phyloP scores from a whole-genome alignment of 2,888 invertebrate species.

The Sipha maydis region DNA sequence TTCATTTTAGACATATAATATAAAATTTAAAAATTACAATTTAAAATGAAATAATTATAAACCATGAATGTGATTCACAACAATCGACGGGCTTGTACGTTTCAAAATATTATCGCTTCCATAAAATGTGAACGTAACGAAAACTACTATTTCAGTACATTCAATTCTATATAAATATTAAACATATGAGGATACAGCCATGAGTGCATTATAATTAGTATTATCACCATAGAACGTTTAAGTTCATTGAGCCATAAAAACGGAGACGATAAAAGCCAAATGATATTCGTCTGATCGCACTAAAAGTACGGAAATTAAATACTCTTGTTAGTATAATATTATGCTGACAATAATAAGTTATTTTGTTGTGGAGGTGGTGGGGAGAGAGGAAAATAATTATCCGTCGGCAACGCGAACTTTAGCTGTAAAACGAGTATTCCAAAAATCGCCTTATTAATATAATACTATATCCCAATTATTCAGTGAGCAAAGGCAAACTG shows the following conservation, averaged over 20 bases:
- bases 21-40: too few relatives aligned
- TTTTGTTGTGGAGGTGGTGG: not conserved
- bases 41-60: too few relatives aligned
- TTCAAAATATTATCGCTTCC: not conserved
- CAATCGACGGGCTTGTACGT: not conserved
- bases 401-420: not conserved
- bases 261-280: not conserved
- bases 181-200: not conserved
- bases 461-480: not conserved
- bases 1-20: too few relatives aligned
- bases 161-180: too few relatives aligned
- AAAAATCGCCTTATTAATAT: not conserved
- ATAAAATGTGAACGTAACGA: not conserved
- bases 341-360: not conserved
- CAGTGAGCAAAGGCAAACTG: not conserved
- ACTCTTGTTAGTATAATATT: not conserved
- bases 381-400: not conserved
- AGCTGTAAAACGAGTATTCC: not conserved
- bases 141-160: too few relatives aligned
- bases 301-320: not conserved
- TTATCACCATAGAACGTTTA: not conserved
- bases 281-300: not conserved
- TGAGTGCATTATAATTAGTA: not conserved
- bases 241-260: not conserved
- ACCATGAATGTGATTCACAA: not conserved